Percentiles rank a stretch among this genome's conserved stretches.
Evolutionary conservation across 2,113 vertebrate species (phyloP).

Genomic region (Mobula hypostoma): DNA sequence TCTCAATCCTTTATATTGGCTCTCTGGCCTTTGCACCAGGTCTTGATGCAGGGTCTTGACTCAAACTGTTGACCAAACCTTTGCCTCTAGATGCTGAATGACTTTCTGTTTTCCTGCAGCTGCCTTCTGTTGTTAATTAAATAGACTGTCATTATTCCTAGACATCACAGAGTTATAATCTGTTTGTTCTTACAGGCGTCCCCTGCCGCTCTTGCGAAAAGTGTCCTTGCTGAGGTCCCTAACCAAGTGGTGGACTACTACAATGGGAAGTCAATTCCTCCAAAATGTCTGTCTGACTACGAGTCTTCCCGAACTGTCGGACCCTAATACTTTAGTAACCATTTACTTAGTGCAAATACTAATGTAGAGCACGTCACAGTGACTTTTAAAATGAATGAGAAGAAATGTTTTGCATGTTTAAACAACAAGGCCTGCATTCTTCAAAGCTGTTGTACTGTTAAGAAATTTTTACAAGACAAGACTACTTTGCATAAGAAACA

Average conservation of each 20-base stretch:
- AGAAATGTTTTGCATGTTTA: conserved; percentile 76
- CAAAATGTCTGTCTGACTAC: conserved; percentile 81
- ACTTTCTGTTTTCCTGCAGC: too few relatives aligned
- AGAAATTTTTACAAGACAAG: conserved; percentile 69
- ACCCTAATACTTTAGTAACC: conserved; percentile 59
- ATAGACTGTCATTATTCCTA: not conserved
- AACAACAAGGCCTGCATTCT: conserved; percentile 59
- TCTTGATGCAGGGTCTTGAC: too few relatives aligned
- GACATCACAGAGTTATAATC: not conserved
- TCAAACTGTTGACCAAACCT: too few relatives aligned
- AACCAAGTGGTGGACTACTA: conserved; percentile 99
- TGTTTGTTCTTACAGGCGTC: conserved; percentile 70
- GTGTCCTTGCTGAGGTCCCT: conserved; percentile 90
- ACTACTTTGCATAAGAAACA: conserved; percentile 66
- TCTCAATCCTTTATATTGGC: too few relatives aligned
- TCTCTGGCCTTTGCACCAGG: too few relatives aligned
- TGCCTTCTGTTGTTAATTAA: too few relatives aligned
- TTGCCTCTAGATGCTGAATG: too few relatives aligned
- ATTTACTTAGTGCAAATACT: conserved; percentile 54
- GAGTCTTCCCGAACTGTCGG: conserved; percentile 87
- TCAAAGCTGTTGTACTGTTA: conserved; percentile 61
- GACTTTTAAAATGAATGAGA: conserved; percentile 64
- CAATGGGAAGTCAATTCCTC: conserved; percentile 92
- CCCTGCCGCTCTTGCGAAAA: conserved; percentile 90
- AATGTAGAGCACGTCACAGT: conserved; percentile 68